A percentile compares a stretch with the other conserved stretches of the same genome.
Conservation (phyloP, 2,888 invertebrate genomes). For the Smittia sp. region DNA sequence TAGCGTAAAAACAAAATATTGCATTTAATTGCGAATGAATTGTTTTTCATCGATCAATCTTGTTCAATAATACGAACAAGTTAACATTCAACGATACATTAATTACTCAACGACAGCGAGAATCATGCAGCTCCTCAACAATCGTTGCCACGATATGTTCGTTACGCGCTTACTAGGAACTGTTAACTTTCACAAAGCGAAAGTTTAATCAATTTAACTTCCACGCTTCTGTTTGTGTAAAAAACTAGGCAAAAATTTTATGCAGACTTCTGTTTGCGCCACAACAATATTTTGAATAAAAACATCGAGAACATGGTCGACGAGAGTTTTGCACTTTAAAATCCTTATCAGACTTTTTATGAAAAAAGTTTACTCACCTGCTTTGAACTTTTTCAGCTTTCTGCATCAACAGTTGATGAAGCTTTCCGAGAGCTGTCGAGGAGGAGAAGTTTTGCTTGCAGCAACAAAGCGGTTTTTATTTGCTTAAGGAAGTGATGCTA, state of each 20-base stretch:
- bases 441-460: background rate
- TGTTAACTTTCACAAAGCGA: background rate
- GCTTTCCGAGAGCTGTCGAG: background rate
- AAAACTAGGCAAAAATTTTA: background rate
- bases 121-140: no score
- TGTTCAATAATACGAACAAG: no score
- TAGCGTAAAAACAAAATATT: no score
- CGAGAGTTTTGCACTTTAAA: background rate
- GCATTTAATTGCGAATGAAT: background rate
- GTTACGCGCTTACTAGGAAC: background rate
- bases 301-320: background rate
- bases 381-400: constrained; percentile 5
- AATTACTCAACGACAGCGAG: background rate
- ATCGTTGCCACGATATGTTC: background rate
- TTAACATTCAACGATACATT: background rate
- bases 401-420: background rate
- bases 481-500: no score
- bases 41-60: no score
- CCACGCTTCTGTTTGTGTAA: background rate
- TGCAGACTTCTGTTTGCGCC: background rate
- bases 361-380: background rate
- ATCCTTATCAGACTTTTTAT: background rate
- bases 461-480: no score
- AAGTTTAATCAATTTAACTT: constrained; percentile 19
- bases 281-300: constrained; percentile 7